Evolutionary conservation across 1,140 invertebrate species (phyloP).

Genomic region (Homarus americanus): DNA sequence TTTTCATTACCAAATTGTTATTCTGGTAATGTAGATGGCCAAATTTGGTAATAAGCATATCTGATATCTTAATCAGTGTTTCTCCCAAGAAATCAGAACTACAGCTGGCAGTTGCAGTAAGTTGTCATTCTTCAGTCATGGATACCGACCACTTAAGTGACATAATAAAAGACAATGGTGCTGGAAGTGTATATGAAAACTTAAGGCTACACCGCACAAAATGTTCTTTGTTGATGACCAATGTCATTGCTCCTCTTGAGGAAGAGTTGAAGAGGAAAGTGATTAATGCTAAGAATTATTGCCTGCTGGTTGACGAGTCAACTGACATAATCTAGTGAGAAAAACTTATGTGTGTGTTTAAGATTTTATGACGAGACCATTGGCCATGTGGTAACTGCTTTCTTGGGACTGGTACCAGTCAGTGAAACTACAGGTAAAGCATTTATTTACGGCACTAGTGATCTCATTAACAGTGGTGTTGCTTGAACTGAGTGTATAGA

Average conservation of each 20-base stretch:
- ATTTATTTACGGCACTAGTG: no score
- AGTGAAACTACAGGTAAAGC: no score
- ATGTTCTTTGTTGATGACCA: constrained; percentile 42
- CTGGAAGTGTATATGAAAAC: constrained; percentile 43
- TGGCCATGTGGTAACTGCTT: neutral
- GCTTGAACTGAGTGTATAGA: no score
- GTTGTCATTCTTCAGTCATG: constrained; percentile 30
- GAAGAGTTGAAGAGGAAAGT: constrained; percentile 35
- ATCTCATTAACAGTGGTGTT: no score
- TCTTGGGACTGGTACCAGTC: no score
- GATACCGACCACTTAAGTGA: constrained; percentile 43
- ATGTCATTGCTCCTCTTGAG: constrained; percentile 12
- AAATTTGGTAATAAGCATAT: no score
- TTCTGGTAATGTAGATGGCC: no score
- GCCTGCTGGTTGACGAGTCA: constrained; percentile 46
- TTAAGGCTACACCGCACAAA: constrained; percentile 35
- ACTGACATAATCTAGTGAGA: constrained; percentile 41
- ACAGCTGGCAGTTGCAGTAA: constrained; percentile 41
- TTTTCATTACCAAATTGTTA: no score
- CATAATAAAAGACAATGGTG: constrained; percentile 43
- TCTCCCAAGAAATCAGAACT: constrained; percentile 19
- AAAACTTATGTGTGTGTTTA: constrained; percentile 34
- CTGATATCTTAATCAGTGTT: no score
- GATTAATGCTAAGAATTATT: constrained; percentile 30
- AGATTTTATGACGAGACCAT: constrained; percentile 16